These are phyloP conservation scores for Pterostichus madidus DNA, from an alignment of 2,888 invertebrate genomes.

Conservation along the genomic window DNA sequence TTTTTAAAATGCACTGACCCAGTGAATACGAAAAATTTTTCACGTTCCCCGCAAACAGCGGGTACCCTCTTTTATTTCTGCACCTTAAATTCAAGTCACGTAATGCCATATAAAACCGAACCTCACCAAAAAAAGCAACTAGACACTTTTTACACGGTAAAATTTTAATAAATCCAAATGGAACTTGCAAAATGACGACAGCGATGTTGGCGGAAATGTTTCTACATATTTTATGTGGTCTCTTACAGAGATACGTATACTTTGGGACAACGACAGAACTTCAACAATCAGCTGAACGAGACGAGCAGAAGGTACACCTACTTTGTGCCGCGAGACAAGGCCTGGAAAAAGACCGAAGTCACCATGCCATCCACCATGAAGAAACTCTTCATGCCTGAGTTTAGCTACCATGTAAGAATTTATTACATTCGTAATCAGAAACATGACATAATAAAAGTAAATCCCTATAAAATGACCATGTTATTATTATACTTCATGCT, in stretches of 20 bases:
- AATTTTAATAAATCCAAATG: constrained; percentile 56
- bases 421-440: background rate
- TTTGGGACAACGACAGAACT: constrained; percentile 86
- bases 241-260: constrained; percentile 86
- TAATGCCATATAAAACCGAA: constrained; percentile 51
- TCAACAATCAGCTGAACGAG: constrained; percentile 89
- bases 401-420: constrained; percentile 86
- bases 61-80: constrained; percentile 41
- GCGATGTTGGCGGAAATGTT: constrained; percentile 40
- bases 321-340: constrained; percentile 94
- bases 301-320: constrained; percentile 91
- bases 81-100: constrained; percentile 62
- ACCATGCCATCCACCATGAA: constrained; percentile 90
- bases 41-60: background rate
- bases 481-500: constrained; percentile 16
- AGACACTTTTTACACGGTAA: constrained; percentile 47
- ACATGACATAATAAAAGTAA: constrained; percentile 12
- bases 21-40: constrained; percentile 43
- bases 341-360: constrained; percentile 89
- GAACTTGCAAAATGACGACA: constrained; percentile 7
- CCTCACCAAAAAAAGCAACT: constrained; percentile 20
- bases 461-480: background rate
- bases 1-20: background rate
- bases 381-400: constrained; percentile 90
- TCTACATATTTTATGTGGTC: constrained; percentile 64